phyloP scores from a whole-genome alignment of 1,140 invertebrate genomes.

The Penaeus chinensis region DNA sequence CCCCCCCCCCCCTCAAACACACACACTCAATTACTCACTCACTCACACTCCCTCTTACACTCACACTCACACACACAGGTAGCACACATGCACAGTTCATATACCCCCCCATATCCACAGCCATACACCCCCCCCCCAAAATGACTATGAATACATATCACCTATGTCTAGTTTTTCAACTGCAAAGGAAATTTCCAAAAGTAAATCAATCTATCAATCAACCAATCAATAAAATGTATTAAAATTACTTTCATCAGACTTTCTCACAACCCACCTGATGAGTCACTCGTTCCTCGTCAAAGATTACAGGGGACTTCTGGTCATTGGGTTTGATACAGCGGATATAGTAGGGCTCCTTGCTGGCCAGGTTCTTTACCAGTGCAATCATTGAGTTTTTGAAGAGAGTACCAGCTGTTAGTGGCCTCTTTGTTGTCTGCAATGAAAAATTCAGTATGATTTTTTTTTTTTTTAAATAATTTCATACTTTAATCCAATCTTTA shows the following conservation, averaged over 20 bases:
- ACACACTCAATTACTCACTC: too few species aligned
- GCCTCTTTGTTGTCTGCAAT: conserved; percentile 89
- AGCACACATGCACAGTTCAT: too few species aligned
- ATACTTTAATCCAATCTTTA: too few species aligned
- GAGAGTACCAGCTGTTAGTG: conserved; percentile 89
- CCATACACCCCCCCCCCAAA: too few species aligned
- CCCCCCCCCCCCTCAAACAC: too few species aligned
- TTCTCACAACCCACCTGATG: conserved; percentile 79
- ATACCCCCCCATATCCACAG: too few species aligned
- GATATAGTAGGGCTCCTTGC: conserved; percentile 97
- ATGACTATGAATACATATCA: too few species aligned
- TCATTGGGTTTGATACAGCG: conserved; percentile 96
- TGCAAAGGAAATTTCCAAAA: too few species aligned
- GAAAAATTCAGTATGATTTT: conserved; percentile 54
- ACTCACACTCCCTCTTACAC: too few species aligned
- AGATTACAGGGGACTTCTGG: conserved; percentile 84
- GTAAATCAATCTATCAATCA: not conserved
- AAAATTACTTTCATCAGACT: not conserved
- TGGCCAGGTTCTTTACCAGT: conserved; percentile 86
- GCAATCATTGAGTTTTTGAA: conserved; percentile 96
- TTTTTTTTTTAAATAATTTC: too few species aligned
- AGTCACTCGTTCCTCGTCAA: conserved; percentile 81
- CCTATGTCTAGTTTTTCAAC: too few species aligned
- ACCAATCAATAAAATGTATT: not conserved
- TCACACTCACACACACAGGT: too few species aligned